phyloP scores from a whole-genome alignment of 2,888 invertebrate genomes.

The Caradrina kadenii region DNA sequence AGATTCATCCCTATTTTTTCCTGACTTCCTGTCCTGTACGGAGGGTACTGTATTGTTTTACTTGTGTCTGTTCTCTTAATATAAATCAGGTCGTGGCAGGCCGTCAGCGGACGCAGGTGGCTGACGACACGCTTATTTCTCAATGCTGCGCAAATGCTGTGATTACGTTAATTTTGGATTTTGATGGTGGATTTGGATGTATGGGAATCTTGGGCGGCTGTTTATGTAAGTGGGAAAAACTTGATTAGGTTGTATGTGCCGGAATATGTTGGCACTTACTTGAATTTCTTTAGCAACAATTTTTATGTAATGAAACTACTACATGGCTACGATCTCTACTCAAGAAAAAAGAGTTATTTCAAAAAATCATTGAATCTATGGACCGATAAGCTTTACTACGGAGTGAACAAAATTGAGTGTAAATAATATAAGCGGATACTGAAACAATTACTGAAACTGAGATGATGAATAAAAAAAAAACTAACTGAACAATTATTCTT shows the following conservation, averaged over 20 bases:
- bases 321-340: too few species aligned
- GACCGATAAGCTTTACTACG: too few species aligned
- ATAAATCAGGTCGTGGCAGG: slow-evolving; percentile 85
- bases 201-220: background rate
- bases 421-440: too few species aligned
- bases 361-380: too few species aligned
- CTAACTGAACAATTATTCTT: too few species aligned
- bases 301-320: too few species aligned
- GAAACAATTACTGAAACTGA: too few species aligned
- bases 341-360: too few species aligned
- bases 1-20: slow-evolving; percentile 75
- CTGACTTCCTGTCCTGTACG: slow-evolving; percentile 71
- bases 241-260: slow-evolving; percentile 3
- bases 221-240: slow-evolving; percentile 16
- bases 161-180: slow-evolving; percentile 60
- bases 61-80: slow-evolving; percentile 73
- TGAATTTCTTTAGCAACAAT: too few species aligned
- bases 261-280: too few species aligned
- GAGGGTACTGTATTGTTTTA: slow-evolving; percentile 77
- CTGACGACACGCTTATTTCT: slow-evolving; percentile 63
- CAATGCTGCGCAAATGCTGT: slow-evolving; percentile 59
- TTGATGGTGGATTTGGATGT: slow-evolving; percentile 13
- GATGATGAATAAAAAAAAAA: too few species aligned
- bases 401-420: too few species aligned
- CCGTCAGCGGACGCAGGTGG: slow-evolving; percentile 85